These are phyloP conservation scores for Rotaria macrura DNA, from an alignment of 2,888 invertebrate genomes.

Conservation along the genomic window DNA sequence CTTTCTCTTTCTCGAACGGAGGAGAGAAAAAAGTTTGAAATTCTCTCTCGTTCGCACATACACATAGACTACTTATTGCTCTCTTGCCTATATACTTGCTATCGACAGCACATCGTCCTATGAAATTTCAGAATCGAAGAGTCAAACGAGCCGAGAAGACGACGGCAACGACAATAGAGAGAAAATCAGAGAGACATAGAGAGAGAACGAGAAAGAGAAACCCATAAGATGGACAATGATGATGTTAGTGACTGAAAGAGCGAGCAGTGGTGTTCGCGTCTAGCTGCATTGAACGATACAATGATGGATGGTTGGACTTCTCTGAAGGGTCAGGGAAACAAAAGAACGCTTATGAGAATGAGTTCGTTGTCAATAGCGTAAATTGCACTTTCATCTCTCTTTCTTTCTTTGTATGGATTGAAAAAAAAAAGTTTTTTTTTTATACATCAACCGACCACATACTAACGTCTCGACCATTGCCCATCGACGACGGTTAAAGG, in stretches of 20 bases:
- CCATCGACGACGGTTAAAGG: slow-evolving; percentile 8
- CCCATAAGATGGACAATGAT: slow-evolving; percentile 1
- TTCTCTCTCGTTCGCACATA: not conserved
- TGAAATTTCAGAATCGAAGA: slow-evolving; percentile 14
- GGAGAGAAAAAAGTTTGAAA: not conserved
- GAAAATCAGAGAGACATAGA: not conserved
- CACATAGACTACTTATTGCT: slow-evolving; percentile 7
- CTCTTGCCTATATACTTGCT: not conserved
- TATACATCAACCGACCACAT: not conserved
- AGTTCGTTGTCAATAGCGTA: slow-evolving; percentile 1
- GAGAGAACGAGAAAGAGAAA: not conserved
- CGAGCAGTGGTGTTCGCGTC: not conserved
- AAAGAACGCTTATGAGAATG: slow-evolving; percentile 12
- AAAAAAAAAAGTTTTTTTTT: not conserved
- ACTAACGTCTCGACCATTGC: not conserved
- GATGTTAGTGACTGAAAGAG: not conserved
- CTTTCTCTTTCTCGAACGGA: not conserved
- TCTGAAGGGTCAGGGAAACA: not conserved
- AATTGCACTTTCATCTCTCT: slow-evolving; percentile 12
- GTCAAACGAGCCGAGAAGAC: slow-evolving; percentile 12
- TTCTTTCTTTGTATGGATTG: slow-evolving; percentile 1
- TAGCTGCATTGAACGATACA: not conserved
- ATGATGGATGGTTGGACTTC: slow-evolving; percentile 2
- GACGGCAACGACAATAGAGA: slow-evolving; percentile 12
- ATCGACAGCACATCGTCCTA: slow-evolving; percentile 20